phyloP scores from a whole-genome alignment of 2,888 invertebrate species.

The Drosophila atroscutellata region DNA sequence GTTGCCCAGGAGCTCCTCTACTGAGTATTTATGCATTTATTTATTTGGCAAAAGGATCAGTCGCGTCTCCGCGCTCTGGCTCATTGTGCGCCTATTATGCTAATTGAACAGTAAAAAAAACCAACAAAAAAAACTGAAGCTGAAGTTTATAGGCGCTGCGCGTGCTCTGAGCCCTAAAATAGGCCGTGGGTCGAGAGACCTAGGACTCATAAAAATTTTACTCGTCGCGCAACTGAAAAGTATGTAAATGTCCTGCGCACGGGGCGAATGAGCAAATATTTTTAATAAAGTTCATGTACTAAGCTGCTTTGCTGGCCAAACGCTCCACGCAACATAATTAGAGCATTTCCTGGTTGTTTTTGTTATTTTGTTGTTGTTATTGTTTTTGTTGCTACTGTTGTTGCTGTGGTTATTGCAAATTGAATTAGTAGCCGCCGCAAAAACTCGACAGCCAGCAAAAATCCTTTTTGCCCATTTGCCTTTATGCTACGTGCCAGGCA shows the following conservation, averaged over 20 bases:
- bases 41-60: constrained; percentile 79
- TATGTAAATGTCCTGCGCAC: constrained; percentile 65
- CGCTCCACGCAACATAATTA: constrained; percentile 70
- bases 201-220: constrained; percentile 69
- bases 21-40: constrained; percentile 78
- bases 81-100: constrained; percentile 80
- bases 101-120: constrained; percentile 82
- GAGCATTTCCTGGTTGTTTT: constrained; percentile 46
- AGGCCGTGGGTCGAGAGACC: constrained; percentile 38
- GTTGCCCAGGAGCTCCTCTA: constrained; percentile 1
- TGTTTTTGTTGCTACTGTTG: constrained; percentile 4
- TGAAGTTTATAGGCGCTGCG: constrained; percentile 71
- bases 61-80: constrained; percentile 55
- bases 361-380: constrained; percentile 2
- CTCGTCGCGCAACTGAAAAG: constrained; percentile 55
- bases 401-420: constrained; percentile 78
- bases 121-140: constrained; percentile 29
- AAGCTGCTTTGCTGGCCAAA: constrained; percentile 75
- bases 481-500: constrained; percentile 70
- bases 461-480: constrained; percentile 73
- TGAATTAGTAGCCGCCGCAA: constrained; percentile 72
- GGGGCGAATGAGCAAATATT: constrained; percentile 69
- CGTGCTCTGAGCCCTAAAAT: constrained; percentile 67
- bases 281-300: constrained; percentile 75
- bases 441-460: constrained; percentile 61